Evolutionary conservation across 2,888 invertebrate species (phyloP), one percentile per base, ranked within the genome.

Genomic region (Marasmarcha lunaedactyla): DNA sequence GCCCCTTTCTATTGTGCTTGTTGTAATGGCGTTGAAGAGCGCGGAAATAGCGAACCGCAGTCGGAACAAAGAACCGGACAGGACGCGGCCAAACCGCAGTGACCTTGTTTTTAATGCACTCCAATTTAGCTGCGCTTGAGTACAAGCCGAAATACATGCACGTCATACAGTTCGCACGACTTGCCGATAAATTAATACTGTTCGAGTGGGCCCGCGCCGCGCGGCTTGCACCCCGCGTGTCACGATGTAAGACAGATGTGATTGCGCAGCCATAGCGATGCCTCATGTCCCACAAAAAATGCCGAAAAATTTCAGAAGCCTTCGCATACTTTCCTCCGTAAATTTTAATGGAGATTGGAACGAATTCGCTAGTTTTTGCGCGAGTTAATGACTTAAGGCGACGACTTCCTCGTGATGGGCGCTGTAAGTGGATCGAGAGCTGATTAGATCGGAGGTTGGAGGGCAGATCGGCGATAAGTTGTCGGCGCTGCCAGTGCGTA

Each of bases 41-140:
- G 30, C 30, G 30, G 30, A 30, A 52, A 51, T 48, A 44, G 55
- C 64, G 71, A 76, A 64, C 57, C 48, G 55, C 54, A 55, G 47
- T 46, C 60, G 57, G 63, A 70, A 72, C 72, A 55, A 70, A 69
- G 34, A 30, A 3, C n/a, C 63, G 49, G 51, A 47, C 55, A 61
- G 63, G 64, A 63, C 62, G 54, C 47, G 50, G 46, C 45, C 48
- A 40, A 57, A 62, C 60, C 60, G 59, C 54, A 57, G 50, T 71
- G 74, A 76, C 79, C 81, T 74, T 81, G 79, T 77, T 77, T 71
- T 74, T 78, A 79, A 74, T 76, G 73, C 72, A 79, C 77, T 78
- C 79, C 72, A 79, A 81, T 79, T 81, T 81, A 71, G 53, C 34
- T 13, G 14, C 14, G 34, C 34, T 5, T 66, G 60, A 67, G 61